A percentile compares a stretch with the other conserved stretches of the same genome.
These are phyloP conservation scores for Lithophane socia DNA, from an alignment of 2,888 invertebrate species.

Conservation along the genomic window DNA sequence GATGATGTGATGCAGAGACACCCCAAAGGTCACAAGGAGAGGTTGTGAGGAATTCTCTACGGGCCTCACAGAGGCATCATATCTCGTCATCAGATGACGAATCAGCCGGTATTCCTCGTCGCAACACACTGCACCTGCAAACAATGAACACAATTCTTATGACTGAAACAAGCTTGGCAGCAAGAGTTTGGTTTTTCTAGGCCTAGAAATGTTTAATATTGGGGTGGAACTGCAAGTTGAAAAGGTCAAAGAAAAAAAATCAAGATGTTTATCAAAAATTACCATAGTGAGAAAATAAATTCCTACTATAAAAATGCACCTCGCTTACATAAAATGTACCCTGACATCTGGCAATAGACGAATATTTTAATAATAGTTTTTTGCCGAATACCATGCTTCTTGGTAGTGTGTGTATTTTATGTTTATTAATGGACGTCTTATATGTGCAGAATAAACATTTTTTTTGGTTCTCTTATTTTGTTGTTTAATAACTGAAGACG, in stretches of 20 bases:
- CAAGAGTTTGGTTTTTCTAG: not conserved
- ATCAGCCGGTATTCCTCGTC: conserved; percentile 94
- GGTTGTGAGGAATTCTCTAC: conserved; percentile 94
- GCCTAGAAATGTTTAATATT: not conserved
- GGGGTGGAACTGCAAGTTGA: too few species aligned
- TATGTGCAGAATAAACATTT: not conserved
- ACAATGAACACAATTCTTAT: conserved; percentile 13
- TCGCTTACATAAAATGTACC: not conserved
- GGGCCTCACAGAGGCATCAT: conserved; percentile 95
- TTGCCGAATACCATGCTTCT: not conserved
- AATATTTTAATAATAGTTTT: too few species aligned
- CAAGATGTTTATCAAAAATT: not conserved
- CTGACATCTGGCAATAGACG: not conserved
- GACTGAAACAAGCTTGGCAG: too few species aligned
- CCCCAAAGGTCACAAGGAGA: conserved; percentile 94
- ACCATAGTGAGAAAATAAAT: not conserved
- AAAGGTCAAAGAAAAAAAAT: not conserved
- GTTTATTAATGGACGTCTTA: not conserved
- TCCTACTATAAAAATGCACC: too few species aligned
- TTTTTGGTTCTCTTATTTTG: not conserved
- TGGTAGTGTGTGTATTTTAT: not conserved
- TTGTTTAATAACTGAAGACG: not conserved
- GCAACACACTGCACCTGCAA: conserved; percentile 79
- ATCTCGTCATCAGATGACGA: conserved; percentile 93
- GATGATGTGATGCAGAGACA: conserved; percentile 95